Base-by-base conservation (phyloP, 2,888 invertebrate species). In the Lasioglossum pauxillum region DNA sequence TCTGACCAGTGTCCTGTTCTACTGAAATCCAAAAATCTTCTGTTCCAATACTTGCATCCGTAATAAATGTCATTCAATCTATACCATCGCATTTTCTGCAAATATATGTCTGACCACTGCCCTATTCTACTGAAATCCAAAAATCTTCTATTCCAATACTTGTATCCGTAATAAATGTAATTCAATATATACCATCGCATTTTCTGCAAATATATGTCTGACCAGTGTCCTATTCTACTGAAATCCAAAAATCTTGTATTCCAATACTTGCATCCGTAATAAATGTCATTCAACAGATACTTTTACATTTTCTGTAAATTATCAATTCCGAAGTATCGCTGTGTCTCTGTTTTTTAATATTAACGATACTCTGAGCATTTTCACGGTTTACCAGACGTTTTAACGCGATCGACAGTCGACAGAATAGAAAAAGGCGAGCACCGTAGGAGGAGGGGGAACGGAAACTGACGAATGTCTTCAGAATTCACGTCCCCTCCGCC, bases 401-500 rank as follows among this genome's bases (percentile, higher is more conserved):
- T 5, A 31, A 1, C 67, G 35, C 12, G 69, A 23, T 69, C 38
- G 35, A n/a, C 69, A 23, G 31, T 5, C n/a, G 38, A 12, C 38
- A 1, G 23, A 19, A 69, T 12, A 12, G 19, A 38, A 69, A 69
- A 69, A 67, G 35, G 69, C 69, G 38, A 69, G 69, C 38, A 23
- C 19, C 23, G 23, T 41, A 5, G 69, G 16, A 27, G 64, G n/a
- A 35, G 23, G 49, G 38, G 71, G 75, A 78, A 72, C 57, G 81
- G 78, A 83, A 85, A 85, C 80, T 82, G 86, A 84, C 82, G 89
- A 84, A 60, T 84, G 88, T 90, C 90, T 90, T 90, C 89, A 86
- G 87, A 86, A 88, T 90, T 90, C 88, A 82, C 77, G 78, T 83
- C 75, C 79, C 82, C 87, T 86, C 84, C 87, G 81, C 84, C 91